A percentile compares a stretch with the other conserved stretches of the same genome.
These are phyloP conservation scores for Anseranas semipalmata DNA, from an alignment of 2,113 vertebrate species.

Conservation along the genomic window DNA sequence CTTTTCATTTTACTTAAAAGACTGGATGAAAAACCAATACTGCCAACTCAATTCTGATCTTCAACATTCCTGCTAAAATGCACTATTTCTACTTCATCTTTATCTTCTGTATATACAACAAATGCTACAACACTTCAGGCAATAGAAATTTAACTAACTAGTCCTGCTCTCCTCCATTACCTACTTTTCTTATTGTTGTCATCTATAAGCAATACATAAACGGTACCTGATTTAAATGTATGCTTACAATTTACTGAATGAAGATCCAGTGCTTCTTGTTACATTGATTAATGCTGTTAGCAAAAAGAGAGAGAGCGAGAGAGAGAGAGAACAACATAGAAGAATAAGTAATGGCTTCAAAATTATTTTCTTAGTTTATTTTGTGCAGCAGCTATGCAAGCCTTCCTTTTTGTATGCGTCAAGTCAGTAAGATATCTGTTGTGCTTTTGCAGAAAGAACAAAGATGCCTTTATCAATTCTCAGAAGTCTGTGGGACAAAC, in stretches of 20 bases:
- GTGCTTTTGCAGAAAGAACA: conserved; percentile 87
- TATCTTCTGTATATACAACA: not conserved
- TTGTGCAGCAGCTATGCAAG: conserved; percentile 69
- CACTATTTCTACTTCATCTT: not conserved
- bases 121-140: not conserved
- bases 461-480: conserved; percentile 89
- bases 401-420: conserved; percentile 51
- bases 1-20: not conserved
- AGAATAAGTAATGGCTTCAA: conserved; percentile 53
- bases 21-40: not conserved
- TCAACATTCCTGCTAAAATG: not conserved
- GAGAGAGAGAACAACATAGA: conserved; percentile 15
- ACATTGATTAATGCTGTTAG: conserved; percentile 33
- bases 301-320: not conserved
- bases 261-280: not conserved
- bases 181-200: not conserved
- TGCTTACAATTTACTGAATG: conserved; percentile 44
- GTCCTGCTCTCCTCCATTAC: not conserved
- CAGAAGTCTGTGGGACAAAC: conserved; percentile 79
- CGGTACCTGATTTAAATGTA: not conserved
- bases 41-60: not conserved
- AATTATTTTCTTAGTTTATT: conserved; percentile 80
- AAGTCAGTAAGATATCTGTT: conserved; percentile 87
- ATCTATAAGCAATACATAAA: conserved; percentile 1
- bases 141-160: not conserved